A percentile compares a stretch with the other conserved stretches of the same genome.
phyloP scores from a whole-genome alignment of 2,113 vertebrate species.

The Cathartes aura region DNA sequence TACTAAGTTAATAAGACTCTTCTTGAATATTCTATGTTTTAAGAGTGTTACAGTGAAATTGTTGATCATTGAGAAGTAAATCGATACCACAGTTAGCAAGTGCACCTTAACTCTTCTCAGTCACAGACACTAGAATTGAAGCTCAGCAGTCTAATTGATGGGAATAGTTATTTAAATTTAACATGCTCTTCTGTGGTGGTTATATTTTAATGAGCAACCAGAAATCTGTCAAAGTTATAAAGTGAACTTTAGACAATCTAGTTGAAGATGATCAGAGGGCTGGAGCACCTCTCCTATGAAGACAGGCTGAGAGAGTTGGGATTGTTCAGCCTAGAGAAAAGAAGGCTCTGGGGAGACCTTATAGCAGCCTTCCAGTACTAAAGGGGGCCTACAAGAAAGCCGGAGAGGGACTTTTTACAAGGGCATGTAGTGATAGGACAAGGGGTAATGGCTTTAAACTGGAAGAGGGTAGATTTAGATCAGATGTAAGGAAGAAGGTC shows the following conservation, averaged over 20 bases:
- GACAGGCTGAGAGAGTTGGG: too few species aligned
- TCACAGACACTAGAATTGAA: background rate
- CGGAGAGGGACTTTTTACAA: too few species aligned
- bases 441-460: too few species aligned
- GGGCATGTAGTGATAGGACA: too few species aligned
- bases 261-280: background rate
- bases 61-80: slow-evolving; percentile 27
- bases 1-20: slow-evolving; percentile 24
- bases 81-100: slow-evolving; percentile 9
- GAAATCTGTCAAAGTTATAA: background rate
- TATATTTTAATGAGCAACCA: slow-evolving; percentile 33
- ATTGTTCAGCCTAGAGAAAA: too few species aligned
- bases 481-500: too few species aligned
- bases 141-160: background rate
- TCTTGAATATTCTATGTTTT: slow-evolving; percentile 51
- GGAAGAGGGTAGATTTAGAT: too few species aligned
- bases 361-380: too few species aligned
- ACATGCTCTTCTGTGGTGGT: background rate
- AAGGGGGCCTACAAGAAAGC: too few species aligned
- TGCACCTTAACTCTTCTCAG: background rate
- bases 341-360: too few species aligned
- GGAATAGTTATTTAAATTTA: slow-evolving; percentile 24
- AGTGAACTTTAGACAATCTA: background rate
- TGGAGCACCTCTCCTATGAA: too few species aligned
- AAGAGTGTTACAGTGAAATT: background rate